Percentiles rank a stretch among this genome's conserved stretches.
phyloP scores from a whole-genome alignment of 2,797 vertebrate genomes.

The Epinephelus awoara region DNA sequence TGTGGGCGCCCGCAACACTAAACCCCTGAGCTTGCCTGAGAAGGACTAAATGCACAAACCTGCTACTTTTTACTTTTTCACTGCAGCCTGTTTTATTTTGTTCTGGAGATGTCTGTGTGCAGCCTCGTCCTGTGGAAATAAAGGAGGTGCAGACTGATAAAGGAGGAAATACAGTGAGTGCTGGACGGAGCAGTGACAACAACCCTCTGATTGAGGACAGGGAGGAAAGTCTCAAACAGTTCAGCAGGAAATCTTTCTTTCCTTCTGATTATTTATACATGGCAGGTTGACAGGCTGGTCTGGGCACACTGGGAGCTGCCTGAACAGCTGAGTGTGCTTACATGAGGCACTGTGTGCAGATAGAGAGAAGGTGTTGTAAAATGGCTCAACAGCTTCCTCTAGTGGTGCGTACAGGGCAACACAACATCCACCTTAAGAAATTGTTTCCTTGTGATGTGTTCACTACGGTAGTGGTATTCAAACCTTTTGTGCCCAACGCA shows the following conservation, averaged over 20 bases:
- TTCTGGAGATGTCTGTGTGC: no score
- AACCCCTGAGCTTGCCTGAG: no score
- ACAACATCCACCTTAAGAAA: conserved; percentile 7
- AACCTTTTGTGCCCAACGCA: no score
- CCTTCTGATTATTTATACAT: neutral
- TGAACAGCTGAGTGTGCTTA: neutral
- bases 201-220: no score
- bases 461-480: neutral
- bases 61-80: no score
- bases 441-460: neutral
- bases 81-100: no score
- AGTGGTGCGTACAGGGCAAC: conserved; percentile 20
- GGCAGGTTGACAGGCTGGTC: neutral
- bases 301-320: neutral
- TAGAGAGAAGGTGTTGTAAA: neutral
- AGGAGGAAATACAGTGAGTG: no score
- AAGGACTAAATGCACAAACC: no score
- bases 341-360: neutral
- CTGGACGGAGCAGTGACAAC: no score
- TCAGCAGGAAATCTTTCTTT: neutral
- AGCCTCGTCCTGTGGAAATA: no score
- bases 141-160: no score
- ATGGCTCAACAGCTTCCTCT: conserved; percentile 50
- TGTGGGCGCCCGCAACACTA: no score
- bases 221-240: neutral